phyloP scores from a whole-genome alignment of 2,113 vertebrate species.

The Labeo rohita region DNA sequence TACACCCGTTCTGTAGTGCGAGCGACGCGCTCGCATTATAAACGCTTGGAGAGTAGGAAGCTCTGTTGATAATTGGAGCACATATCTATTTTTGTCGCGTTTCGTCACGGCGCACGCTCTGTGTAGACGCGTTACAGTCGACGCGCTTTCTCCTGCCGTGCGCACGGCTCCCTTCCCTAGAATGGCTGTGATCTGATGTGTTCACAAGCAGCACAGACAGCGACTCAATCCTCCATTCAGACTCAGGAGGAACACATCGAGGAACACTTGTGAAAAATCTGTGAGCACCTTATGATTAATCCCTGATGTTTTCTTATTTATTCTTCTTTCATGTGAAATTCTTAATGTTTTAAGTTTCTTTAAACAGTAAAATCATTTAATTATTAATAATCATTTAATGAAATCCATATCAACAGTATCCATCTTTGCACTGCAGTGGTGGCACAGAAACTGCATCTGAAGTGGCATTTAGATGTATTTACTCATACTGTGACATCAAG shows the following conservation, averaged over 20 bases:
- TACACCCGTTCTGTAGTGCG: background rate
- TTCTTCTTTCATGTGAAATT: background rate
- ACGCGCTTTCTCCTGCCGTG: background rate
- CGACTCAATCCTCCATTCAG: background rate
- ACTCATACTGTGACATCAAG: too few species aligned
- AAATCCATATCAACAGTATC: background rate
- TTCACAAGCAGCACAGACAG: background rate
- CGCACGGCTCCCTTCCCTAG: background rate
- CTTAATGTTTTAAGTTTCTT: background rate
- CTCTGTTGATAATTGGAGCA: constrained; percentile 21
- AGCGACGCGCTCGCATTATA: background rate
- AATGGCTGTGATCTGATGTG: background rate
- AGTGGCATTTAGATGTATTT: background rate
- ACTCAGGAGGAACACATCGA: background rate
- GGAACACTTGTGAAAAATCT: too few species aligned
- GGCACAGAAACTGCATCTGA: background rate
- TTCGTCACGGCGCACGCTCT: background rate
- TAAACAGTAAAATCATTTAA: background rate
- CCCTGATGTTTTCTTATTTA: background rate
- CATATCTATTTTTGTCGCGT: constrained; percentile 17
- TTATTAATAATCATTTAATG: background rate
- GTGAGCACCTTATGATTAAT: background rate
- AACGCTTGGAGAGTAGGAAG: constrained; percentile 1
- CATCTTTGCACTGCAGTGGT: background rate
- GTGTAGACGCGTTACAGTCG: background rate